Percentiles rank a stretch among this genome's conserved stretches.
phyloP scores from a whole-genome alignment of 2,113 vertebrate genomes.

The Psephotus haematonotus region DNA sequence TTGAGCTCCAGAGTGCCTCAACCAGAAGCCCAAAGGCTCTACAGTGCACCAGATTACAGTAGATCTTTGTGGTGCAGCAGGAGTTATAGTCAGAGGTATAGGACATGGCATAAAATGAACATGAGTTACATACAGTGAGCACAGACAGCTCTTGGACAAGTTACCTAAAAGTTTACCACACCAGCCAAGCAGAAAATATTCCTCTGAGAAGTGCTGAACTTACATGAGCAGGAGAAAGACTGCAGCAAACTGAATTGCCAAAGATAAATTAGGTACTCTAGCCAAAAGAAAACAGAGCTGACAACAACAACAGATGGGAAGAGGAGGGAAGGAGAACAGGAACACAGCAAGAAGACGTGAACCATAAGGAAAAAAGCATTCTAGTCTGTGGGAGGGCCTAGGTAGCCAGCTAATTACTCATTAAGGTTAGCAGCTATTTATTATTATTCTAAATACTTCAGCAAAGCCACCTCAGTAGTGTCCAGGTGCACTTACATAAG shows the following conservation, averaged over 20 bases:
- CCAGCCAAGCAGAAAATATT: not conserved
- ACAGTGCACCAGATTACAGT: not conserved
- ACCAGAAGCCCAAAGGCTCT: not conserved
- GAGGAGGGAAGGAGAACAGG: constrained; percentile 57
- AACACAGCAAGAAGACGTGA: constrained; percentile 51
- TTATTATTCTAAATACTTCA: constrained; percentile 16
- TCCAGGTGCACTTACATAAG: not conserved
- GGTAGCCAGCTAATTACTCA: constrained; percentile 58
- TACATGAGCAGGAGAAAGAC: not conserved
- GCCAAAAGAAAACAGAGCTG: constrained; percentile 64
- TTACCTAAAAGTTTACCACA: not conserved
- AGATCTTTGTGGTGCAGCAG: not conserved
- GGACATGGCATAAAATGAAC: not conserved
- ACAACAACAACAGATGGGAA: constrained; percentile 72
- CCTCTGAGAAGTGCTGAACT: constrained; percentile 16
- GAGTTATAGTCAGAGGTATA: not conserved
- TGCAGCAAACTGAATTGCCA: constrained; percentile 54
- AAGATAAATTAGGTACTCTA: constrained; percentile 45
- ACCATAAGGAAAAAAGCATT: constrained; percentile 68
- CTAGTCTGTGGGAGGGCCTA: constrained; percentile 46
- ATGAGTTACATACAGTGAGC: not conserved
- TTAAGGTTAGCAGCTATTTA: constrained; percentile 45
- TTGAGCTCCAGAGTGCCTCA: not conserved
- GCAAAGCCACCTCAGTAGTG: not conserved
- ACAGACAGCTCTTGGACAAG: not conserved